These are phyloP conservation scores for Ormyrus thymus DNA, from an alignment of 2,888 invertebrate genomes.

Conservation along the genomic window DNA sequence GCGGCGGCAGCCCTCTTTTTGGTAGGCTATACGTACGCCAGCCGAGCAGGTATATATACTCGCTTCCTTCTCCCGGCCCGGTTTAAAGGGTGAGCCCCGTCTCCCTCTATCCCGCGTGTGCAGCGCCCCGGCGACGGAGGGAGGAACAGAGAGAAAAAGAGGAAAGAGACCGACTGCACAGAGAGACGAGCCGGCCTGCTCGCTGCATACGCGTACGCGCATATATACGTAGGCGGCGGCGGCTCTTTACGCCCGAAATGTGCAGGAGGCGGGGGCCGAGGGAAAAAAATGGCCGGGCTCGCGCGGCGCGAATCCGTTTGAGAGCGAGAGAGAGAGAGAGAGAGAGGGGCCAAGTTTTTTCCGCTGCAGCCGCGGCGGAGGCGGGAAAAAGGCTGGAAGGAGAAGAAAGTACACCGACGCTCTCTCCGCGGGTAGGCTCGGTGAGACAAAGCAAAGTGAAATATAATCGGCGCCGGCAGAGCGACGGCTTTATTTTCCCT, in stretches of 20 bases:
- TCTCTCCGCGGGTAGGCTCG: not conserved
- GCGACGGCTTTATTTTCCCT: conserved; percentile 55
- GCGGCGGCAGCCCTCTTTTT: not conserved
- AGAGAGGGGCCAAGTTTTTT: conserved; percentile 27
- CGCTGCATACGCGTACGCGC: not conserved
- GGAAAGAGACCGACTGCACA: not conserved
- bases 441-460: conserved; percentile 26
- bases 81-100: conserved; percentile 14
- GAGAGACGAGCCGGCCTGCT: not conserved
- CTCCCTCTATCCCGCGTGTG: not conserved
- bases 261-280: not conserved
- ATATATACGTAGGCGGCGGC: not conserved
- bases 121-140: conserved; percentile 9
- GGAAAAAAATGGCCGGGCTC: conserved; percentile 27
- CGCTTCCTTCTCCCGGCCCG: conserved; percentile 9
- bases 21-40: no score
- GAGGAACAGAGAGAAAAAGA: not conserved
- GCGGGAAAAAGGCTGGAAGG: not conserved
- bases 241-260: conserved; percentile 44
- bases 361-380: not conserved
- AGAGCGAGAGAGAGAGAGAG: not conserved
- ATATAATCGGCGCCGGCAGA: conserved; percentile 57
- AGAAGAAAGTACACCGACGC: conserved; percentile 5
- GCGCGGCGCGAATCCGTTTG: conserved; percentile 37
- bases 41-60: no score